Base-by-base conservation (phyloP, 2,797 vertebrate genomes). In the Monodelphis domestica region DNA sequence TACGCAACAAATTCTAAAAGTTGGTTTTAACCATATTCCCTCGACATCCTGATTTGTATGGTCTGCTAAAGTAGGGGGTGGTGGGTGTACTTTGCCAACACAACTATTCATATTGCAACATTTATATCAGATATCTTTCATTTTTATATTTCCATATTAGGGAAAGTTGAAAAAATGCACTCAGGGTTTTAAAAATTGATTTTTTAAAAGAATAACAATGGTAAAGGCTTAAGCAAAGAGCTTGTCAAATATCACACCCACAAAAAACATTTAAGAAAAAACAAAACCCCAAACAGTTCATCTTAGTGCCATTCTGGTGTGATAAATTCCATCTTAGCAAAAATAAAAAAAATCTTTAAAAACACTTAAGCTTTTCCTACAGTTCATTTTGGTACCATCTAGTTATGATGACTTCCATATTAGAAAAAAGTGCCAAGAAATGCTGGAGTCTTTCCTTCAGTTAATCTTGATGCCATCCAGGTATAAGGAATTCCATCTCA, bases 1-100 rank as follows among this genome's bases (percentile, higher is more conserved):
- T 98, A 98, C 98, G 98, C 98, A 99, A 99, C 98, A 98, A 98
- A 98, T 99, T 99, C 98, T 98, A 99, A 99, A 99, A 98, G 97
- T 94, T 57, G 98, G 92, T 96, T 98, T 98, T 98, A 97, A 97
- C 97, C 98, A 98, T 98, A 98, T 97, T 95, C 97, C 97, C 98
- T 98, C 98, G 94, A 84, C 95, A 87, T 97, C 95, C 94, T 95
- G 70, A 95, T 97, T 98, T 98, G 97, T 98, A 98, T 97, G 97
- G 97, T 53, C 28, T 97, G 98, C 91, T 95, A 97, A 97, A 98
- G 97, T 90, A 91, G 55, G 92, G 97, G 38, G 84, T 1, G 1
- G 89, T n/a, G 5, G 51, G 33, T 17, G 57, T 45, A 59, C 91
- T 53, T 84, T 93, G 96, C 89, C 92, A 97, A 96, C 91, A 94